Evolutionary conservation across 2,888 invertebrate genomes (phyloP).

Genomic region (Zaprionus bogoriensis): DNA sequence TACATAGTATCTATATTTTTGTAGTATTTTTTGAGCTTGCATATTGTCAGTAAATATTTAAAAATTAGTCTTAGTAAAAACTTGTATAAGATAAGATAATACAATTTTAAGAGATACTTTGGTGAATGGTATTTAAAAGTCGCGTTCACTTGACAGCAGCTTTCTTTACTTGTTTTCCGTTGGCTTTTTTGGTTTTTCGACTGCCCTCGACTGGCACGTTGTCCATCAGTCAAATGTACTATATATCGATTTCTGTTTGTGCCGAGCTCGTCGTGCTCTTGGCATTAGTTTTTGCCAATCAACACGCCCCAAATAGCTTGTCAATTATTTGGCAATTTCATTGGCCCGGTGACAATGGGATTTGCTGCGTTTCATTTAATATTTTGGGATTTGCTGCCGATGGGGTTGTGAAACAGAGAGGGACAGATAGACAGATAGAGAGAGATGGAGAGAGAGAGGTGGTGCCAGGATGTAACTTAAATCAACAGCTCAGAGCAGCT

Average conservation of each 20-base stretch:
- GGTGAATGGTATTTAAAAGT: too few species aligned
- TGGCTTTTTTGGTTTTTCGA: not conserved
- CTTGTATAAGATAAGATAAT: too few species aligned
- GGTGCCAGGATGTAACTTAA: conserved; percentile 30
- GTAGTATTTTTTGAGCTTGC: too few species aligned
- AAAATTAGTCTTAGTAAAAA: too few species aligned
- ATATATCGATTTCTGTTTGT: conserved; percentile 59
- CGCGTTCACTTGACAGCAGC: too few species aligned
- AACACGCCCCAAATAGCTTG: conserved; percentile 74
- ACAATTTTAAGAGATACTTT: too few species aligned
- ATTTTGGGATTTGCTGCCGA: conserved; percentile 37
- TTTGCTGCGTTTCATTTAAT: conserved; percentile 72
- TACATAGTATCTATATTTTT: too few species aligned
- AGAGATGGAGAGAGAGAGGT: too few species aligned
- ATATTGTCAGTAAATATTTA: too few species aligned
- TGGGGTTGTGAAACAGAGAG: not conserved
- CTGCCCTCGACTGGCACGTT: conserved; percentile 34
- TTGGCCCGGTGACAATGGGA: conserved; percentile 71
- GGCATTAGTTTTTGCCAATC: conserved; percentile 74
- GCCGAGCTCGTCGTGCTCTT: conserved; percentile 43
- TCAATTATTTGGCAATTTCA: conserved; percentile 75
- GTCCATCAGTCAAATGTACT: conserved; percentile 71
- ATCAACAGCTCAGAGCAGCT: conserved; percentile 48
- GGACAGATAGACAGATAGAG: too few species aligned
- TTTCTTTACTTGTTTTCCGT: too few species aligned